These are phyloP conservation scores for Margaritifera margaritifera DNA, from an alignment of 2,888 invertebrate genomes.

Conservation along the genomic window DNA sequence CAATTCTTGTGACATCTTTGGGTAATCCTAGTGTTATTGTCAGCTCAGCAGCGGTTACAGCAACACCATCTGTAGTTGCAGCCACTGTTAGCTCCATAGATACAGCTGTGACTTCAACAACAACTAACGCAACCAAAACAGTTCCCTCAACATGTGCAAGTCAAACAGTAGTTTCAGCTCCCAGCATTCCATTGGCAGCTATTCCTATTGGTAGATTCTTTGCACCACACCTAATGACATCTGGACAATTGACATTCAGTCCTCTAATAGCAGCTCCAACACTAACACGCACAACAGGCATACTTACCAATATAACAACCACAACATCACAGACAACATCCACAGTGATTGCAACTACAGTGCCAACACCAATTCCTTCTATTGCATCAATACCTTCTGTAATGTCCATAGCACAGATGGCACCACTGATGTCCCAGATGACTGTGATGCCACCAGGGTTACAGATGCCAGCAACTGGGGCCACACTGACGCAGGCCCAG, in stretches of 20 bases:
- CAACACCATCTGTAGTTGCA: not conserved
- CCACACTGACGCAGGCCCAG: constrained; percentile 37
- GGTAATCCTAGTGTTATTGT: constrained; percentile 2
- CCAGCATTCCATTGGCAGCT: constrained; percentile 5
- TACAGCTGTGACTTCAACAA: constrained; percentile 9
- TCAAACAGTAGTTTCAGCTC: constrained; percentile 4
- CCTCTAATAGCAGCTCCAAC: constrained; percentile 2
- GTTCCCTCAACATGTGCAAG: no score
- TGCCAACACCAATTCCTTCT: constrained; percentile 13
- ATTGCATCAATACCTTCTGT: not conserved
- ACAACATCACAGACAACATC: constrained; percentile 7
- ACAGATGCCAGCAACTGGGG: constrained; percentile 30
- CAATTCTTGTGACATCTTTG: constrained; percentile 41
- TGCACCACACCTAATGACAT: constrained; percentile 2
- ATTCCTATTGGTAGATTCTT: constrained; percentile 1
- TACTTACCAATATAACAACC: no score
- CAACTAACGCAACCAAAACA: not conserved
- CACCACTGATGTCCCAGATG: constrained; percentile 53
- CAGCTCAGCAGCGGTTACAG: no score
- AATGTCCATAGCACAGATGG: constrained; percentile 21
- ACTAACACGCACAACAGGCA: not conserved
- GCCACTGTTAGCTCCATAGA: constrained; percentile 6
- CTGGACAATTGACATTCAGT: constrained; percentile 2
- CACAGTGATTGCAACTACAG: constrained; percentile 12
- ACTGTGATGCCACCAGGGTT: constrained; percentile 54